Evolutionary conservation across 1,140 invertebrate genomes (phyloP), one percentile per base, ranked within the genome.

Genomic region (Cyclargus thomasi): DNA sequence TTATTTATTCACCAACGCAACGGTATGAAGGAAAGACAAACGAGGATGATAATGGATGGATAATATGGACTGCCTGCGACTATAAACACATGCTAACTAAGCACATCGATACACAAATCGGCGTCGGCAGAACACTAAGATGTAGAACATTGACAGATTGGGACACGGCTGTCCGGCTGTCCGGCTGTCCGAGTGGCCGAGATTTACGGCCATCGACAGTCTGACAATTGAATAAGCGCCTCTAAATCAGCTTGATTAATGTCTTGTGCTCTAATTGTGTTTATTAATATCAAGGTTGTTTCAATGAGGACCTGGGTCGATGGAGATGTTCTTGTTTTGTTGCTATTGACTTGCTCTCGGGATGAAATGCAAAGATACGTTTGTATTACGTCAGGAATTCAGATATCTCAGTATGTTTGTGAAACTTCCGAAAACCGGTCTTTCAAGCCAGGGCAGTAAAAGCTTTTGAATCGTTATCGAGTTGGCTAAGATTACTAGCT

Each of bases 201-300:
- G 20, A 59, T 59, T 59, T 59, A 59, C 20, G 55, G 17, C 18
- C 55, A 59, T 59, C 20, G 55, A 59, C 55, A 59, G 20, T 17
- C 10, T 18, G 55, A 59, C 55, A 59, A 59, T 59, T 59, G 55
- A 59, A 59, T 59, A 59, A 59, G 55, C 53, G 53, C 55, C 20
- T 20, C 55, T 59, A 59, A 59, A 59, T 59, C 55, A 59, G 55
- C 10, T 18, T 59, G 55, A 59, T 59, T 59, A 59, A 59, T 59
- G 55, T 10, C n/a, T n/a, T 17, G 39, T 47, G 39, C 39, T 11
- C 39, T 47, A 47, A 47, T 47, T 47, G 39, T 47, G 39, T 47
- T 8, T 16, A 47, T 47, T 47, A 16, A 47, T 47, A 47, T 47
- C 39, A 47, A 16, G 39, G 39, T 47, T 47, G 14, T 47, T 47